Base-by-base conservation (phyloP, 2,797 vertebrate genomes). In the Acrossocheilus wenchowensis region DNA sequence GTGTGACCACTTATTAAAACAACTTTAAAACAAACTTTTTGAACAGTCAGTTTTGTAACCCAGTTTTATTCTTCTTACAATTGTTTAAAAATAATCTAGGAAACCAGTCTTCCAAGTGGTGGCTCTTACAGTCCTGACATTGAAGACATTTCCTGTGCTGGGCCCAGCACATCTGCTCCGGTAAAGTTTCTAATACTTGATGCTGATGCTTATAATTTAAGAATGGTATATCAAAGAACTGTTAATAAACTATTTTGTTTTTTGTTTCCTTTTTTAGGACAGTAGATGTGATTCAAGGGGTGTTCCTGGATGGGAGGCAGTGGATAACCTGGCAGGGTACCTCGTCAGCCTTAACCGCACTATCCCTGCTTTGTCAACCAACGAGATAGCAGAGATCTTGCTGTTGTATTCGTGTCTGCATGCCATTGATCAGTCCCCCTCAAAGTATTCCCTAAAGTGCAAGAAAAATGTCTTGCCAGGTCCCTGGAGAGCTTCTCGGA, bases 221-320 rank as follows among this genome's bases (percentile, higher is more conserved):
- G 52, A 52, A 72, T 57, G 30, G 36, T 41, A 17, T 21, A 12
- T 60, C 23, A 19, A 5, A 69, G 17, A 36, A 17, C 64, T 66
- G 64, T 66, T 34, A 64, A 30, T 15, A 36, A 36, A 36, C 36
- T 9, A 69, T 30, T 30, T 30, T 30, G 30, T 39, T 83, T 17
- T 77, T 19, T 4, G 7, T 36, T 39, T 21, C 1, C 17, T 5
- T 26, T 39, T 85, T 34, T 3, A 87, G 81, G 77, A 87, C 30
- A 50, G 19, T 12, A 39, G 60, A 45, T 82, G 72, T 79, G 85
- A 90, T 72, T 14, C 85, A 3, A 87, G 87, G 68, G 75, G 89
- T 5, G 7, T 88, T 85, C 77, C 89, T 19, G 87, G 84, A 78
- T 89, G 81, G 86, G 83, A 90, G 71, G 81, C 64, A 34, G 87